Conservation (phyloP, 2,113 vertebrate genomes). For the Calcarius ornatus region DNA sequence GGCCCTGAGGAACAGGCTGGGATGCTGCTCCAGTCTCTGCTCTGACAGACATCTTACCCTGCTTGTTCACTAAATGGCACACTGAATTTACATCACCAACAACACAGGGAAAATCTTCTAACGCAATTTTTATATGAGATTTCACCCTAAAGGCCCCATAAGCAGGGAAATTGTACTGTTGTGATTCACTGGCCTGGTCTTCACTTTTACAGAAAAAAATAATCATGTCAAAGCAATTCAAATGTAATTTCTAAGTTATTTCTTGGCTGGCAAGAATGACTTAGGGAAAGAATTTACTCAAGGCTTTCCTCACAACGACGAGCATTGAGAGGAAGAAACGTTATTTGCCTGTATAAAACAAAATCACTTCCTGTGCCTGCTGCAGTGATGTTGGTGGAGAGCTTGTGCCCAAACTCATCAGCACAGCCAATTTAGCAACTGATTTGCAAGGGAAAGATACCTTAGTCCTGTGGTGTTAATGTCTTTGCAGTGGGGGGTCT, state of each 20-base stretch:
- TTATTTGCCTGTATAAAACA: conserved; percentile 56
- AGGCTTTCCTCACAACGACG: background rate
- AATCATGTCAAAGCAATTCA: conserved; percentile 52
- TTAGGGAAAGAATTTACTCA: conserved; percentile 38
- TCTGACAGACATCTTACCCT: background rate
- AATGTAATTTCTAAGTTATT: conserved; percentile 53
- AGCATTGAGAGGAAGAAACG: conserved; percentile 10
- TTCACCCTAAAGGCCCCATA: conserved; percentile 44
- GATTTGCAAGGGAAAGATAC: conserved; percentile 73
- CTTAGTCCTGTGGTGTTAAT: conserved; percentile 72
- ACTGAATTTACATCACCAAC: conserved; percentile 12
- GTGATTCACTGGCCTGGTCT: background rate
- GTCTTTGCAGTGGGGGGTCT: conserved; percentile 79
- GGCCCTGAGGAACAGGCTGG: background rate
- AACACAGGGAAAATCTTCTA: conserved; percentile 43
- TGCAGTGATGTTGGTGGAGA: background rate
- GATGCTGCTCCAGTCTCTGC: background rate
- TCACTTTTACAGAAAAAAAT: conserved; percentile 51
- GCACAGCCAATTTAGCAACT: conserved; percentile 72
- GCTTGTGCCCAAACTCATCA: conserved; percentile 59
- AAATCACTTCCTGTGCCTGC: conserved; percentile 58
- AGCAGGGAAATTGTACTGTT: background rate
- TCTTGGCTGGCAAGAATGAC: conserved; percentile 34
- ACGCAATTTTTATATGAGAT: conserved; percentile 35
- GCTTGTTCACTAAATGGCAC: background rate